These are phyloP conservation scores for Falco concolor DNA, from an alignment of 2,797 vertebrate species.

Conservation along the genomic window DNA sequence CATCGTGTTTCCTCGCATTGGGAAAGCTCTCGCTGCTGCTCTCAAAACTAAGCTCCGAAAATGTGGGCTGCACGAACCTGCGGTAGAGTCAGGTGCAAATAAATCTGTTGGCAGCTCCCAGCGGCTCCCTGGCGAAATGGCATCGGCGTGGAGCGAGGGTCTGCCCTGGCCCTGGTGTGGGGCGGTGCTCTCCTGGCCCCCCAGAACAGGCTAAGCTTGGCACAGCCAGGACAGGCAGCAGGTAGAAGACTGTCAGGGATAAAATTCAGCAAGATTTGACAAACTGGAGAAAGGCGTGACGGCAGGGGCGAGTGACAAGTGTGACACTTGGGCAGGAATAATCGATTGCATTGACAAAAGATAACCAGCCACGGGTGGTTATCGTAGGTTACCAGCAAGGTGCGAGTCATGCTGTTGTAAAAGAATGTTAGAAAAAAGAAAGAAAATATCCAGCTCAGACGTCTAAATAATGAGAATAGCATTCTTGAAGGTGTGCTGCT, in stretches of 20 bases:
- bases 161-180: neutral
- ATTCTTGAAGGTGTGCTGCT: neutral
- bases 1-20: rapidly evolving
- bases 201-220: neutral
- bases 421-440: neutral
- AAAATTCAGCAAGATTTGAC: neutral
- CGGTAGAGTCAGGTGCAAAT: neutral
- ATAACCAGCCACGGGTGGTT: neutral
- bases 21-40: neutral
- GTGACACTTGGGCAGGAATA: neutral
- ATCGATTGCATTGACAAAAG: too few relatives aligned
- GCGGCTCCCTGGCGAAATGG: neutral
- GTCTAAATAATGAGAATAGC: neutral
- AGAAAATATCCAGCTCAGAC: neutral
- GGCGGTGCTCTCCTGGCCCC: neutral
- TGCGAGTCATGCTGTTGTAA: neutral
- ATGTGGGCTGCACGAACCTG: neutral
- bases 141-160: neutral
- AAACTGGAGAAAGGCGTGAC: neutral
- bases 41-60: neutral
- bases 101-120: neutral
- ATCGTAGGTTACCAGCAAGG: rapidly evolving
- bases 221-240: neutral
- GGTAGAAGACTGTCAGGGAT: neutral
- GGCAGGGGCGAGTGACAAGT: neutral